These are phyloP conservation scores for Drosophila cardini DNA, from an alignment of 1,140 invertebrate genomes.

Conservation along the genomic window DNA sequence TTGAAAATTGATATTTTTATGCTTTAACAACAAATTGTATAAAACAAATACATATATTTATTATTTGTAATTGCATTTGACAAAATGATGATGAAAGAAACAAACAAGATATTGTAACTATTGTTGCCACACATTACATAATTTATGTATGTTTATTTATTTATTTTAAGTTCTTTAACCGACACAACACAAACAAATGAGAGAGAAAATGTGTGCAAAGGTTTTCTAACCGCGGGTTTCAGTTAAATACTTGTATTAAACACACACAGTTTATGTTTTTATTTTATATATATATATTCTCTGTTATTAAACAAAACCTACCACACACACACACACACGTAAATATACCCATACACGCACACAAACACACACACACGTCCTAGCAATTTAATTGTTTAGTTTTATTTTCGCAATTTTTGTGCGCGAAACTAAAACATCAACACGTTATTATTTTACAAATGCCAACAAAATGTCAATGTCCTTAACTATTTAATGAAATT, in stretches of 20 bases:
- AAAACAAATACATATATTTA: constrained; percentile 71
- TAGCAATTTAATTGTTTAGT: constrained; percentile 82
- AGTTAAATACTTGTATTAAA: constrained; percentile 69
- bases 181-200: constrained; percentile 23
- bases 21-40: constrained; percentile 66
- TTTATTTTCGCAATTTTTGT: constrained; percentile 62
- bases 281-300: constrained; percentile 40
- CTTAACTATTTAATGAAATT: constrained; percentile 82
- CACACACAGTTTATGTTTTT: constrained; percentile 63
- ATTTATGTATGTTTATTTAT: constrained; percentile 81
- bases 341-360: constrained; percentile 40
- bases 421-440: constrained; percentile 51
- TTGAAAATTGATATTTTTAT: constrained; percentile 60
- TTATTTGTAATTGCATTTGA: constrained; percentile 80
- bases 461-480: constrained; percentile 81
- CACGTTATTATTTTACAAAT: constrained; percentile 62
- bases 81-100: constrained; percentile 46
- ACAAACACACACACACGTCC: constrained; percentile 61
- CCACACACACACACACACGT: constrained; percentile 20
- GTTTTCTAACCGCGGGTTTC: constrained; percentile 68
- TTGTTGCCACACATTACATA: constrained; percentile 80
- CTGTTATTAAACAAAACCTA: constrained; percentile 61
- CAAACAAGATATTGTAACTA: constrained; percentile 68
- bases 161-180: constrained; percentile 73
- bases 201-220: constrained; percentile 41